Evolutionary conservation across 1,140 invertebrate species (phyloP), one percentile per base, ranked within the genome.

Genomic region (Hycleus cichorii): DNA sequence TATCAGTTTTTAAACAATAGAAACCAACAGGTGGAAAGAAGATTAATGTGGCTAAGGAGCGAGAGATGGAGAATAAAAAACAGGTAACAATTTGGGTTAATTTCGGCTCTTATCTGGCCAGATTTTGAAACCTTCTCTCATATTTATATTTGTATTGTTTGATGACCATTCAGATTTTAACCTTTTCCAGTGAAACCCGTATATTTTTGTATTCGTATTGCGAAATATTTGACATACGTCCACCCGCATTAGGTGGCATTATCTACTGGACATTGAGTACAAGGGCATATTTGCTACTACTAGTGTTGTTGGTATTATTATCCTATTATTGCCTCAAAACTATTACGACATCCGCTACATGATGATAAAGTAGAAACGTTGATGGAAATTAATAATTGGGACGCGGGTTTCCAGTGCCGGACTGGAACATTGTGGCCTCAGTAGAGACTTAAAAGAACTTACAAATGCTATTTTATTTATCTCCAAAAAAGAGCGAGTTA

Each of bases 161-260:
- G 49, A 25, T 26, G 46, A 25, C n/a, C 10, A 52, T 26, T n/a
- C 26, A 43, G 49, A 43, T 52, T 52, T 18, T 43, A 9, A 40
- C 42, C 4, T 25, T 53, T 45, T 45, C 10, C 38, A 51, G 39
- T 38, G 48, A 9, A 52, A 52, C 39, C 38, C 40, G 40, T 52
- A 52, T 26, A 27, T 3, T 2, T 18, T 53, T 46, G 39, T 46
- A 10, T 25, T 45, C 27, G 25, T 27, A 53, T 11, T 12, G 32
- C 27, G 25, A 43, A 24, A 43, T 52, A 43, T 53, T 5, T 53
- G 43, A 42, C 42, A 53, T 39, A 53, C 43, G 42, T 53, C 51
- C 51, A 53, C 51, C 51, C 51, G 51, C 51, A 53, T 53, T 42
- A 53, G 51, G 51, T 53, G 51, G 51, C 45, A 44, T 53, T 52